phyloP scores from a whole-genome alignment of 2,888 invertebrate genomes.

The Emmelina monodactyla region DNA sequence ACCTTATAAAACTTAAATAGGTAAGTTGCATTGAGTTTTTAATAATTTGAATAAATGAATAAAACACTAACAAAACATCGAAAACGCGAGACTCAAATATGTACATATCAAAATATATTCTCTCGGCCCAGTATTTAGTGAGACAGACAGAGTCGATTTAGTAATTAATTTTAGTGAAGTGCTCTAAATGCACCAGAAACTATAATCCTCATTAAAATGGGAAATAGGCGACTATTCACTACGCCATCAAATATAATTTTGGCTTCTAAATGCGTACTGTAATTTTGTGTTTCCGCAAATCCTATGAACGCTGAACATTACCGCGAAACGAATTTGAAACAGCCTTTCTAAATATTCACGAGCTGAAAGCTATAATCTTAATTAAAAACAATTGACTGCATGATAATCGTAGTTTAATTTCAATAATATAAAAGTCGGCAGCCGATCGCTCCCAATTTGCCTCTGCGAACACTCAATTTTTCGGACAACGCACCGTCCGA shows the following conservation, averaged over 20 bases:
- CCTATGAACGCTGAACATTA: slow-evolving; percentile 21
- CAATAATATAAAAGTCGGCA: too few relatives aligned
- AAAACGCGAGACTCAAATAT: too few relatives aligned
- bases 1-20: too few relatives aligned
- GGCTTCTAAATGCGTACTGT: slow-evolving; percentile 50
- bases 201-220: slow-evolving; percentile 63
- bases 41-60: too few relatives aligned
- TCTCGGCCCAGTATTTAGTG: slow-evolving; percentile 29
- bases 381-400: too few relatives aligned
- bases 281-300: slow-evolving; percentile 45
- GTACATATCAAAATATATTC: too few relatives aligned
- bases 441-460: slow-evolving; percentile 58
- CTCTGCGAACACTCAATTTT: slow-evolving; percentile 52
- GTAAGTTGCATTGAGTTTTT: too few relatives aligned
- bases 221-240: slow-evolving; percentile 57
- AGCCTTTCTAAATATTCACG: too few relatives aligned
- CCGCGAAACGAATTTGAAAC: too few relatives aligned
- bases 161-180: slow-evolving; percentile 64
- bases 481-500: slow-evolving; percentile 61
- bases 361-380: too few relatives aligned
- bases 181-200: slow-evolving; percentile 61
- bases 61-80: too few relatives aligned
- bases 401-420: too few relatives aligned
- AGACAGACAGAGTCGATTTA: slow-evolving; percentile 51
- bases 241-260: slow-evolving; percentile 56